Evolutionary conservation across 2,888 invertebrate species (phyloP), one percentile per base, ranked within the genome.

Genomic region (Heliconius hortense): DNA sequence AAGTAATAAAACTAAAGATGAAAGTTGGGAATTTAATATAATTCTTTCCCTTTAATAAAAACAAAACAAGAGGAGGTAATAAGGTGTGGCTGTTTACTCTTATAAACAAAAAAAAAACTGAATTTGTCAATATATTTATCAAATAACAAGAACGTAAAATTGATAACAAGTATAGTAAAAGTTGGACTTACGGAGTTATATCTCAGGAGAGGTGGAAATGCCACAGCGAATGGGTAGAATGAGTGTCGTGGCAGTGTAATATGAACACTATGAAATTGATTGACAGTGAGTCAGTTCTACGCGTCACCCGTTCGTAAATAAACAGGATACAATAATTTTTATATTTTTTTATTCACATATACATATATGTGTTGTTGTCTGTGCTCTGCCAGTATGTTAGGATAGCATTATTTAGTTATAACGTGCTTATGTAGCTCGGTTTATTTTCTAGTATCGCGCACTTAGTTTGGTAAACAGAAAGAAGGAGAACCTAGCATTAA

Each of bases 201-300:
- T 76, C 59, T 68, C 73, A 63, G 68, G 48, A 77, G 78, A 74
- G 72, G 76, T 78, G 72, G 74, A 76, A 76, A 76, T 73, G 66
- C 74, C 48, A 74, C 76, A 74, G 77, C 76, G 77, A 74, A 35
- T 78, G 69, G 68, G 60, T 73, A 73, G 73, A 75, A 77, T 77
- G 76, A 73, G 71, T 73, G 73, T 77, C 73, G 73, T 74, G 73
- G 78, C 77, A 75, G 75, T 78, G 68, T 76, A 62, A 24, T 66
- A 53, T 31, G 69, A 60, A 78, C 71, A 66, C 72, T 75, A 75
- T 82, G 81, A 76, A 75, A 77, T 73, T 82, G 82, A 85, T 84
- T 84, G 82, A 82, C 81, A 81, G 81, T 88, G 87, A 87, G 75
- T 85, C 86, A 86, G 80, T 81, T 79, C 79, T 69, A 75, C 76